Base-by-base conservation (phyloP, 2,797 vertebrate genomes). In the Lagocephalus sceleratus region DNA sequence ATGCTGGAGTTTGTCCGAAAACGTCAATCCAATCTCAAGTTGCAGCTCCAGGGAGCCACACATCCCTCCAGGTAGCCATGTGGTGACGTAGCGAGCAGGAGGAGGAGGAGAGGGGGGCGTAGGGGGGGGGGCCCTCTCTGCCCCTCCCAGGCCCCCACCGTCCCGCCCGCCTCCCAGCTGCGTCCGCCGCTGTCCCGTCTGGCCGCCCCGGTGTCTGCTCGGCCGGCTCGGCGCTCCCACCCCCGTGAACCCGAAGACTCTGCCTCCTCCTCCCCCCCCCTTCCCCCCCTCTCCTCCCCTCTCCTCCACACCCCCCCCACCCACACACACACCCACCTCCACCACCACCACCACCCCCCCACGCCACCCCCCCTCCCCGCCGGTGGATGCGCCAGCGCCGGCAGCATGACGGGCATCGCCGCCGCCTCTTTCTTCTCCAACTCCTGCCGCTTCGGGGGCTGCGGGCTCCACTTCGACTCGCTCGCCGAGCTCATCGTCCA, bases 381-480 rank as follows among this genome's bases (percentile, higher is more conserved):
- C 81, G 68, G 90, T 93, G 90, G 81, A 94, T 93, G 94, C 83
- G 83, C 82, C 78, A 78, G 52, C 67, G 55, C 66, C 66, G 61
- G 7, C 62, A 79, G 55, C 75, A 85, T 87, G 85, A 85, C 85
- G 71, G 94, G 93, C 92, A 96, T 98, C 92, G 96, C 96, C 86
- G 96, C 96, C 82, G 95, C 95, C 90, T 98, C 96, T 90, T 98
- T 98, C 91, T 98, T 98, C 89, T 97, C 95, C 76, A 98, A 98
- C 85, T 92, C 90, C 79, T 98, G 96, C 93, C 93, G 94, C 71
- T 98, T 98, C 87, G 95, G 95, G 78, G 93, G 94, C 90, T 98
- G 96, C 92, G 94, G 96, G 67, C 94, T 95, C 51, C 94, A 94
- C 90, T 98, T 98, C 86, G 93, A 94, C 70, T 93, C 92, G 75